Conservation (phyloP, 2,888 invertebrate genomes). For the Eutolmus rufibarbis region DNA sequence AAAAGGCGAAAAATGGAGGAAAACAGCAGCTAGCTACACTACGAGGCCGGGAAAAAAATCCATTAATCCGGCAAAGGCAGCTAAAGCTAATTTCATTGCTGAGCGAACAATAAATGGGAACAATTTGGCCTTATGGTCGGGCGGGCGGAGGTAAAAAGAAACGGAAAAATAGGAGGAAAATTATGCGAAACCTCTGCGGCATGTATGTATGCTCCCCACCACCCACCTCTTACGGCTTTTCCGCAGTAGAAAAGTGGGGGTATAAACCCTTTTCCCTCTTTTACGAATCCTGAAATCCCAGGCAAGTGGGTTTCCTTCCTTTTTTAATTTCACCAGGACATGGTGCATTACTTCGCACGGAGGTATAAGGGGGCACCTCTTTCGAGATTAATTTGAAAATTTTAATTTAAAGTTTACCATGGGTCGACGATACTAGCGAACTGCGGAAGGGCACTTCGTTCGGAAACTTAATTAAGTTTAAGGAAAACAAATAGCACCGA, state of each 20-base stretch:
- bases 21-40: background rate
- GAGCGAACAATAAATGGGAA: background rate
- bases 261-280: background rate
- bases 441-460: background rate
- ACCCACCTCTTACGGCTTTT: background rate
- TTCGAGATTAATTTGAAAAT: background rate
- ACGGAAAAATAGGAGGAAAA: background rate
- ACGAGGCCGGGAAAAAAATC: background rate
- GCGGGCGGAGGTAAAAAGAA: background rate
- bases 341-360: background rate
- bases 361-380: background rate
- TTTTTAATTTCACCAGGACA: background rate
- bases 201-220: background rate
- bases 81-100: conserved; percentile 7
- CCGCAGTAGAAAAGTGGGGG: background rate
- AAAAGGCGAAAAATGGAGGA: background rate
- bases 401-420: background rate
- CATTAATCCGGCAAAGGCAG: background rate
- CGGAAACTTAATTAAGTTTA: background rate
- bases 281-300: background rate
- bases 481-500: background rate
- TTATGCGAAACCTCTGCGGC: background rate
- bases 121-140: background rate
- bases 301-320: background rate
- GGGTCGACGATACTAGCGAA: background rate